Conservation (phyloP, 35 echinoderm and acorn worm genomes). For the Apostichopus californicus region DNA sequence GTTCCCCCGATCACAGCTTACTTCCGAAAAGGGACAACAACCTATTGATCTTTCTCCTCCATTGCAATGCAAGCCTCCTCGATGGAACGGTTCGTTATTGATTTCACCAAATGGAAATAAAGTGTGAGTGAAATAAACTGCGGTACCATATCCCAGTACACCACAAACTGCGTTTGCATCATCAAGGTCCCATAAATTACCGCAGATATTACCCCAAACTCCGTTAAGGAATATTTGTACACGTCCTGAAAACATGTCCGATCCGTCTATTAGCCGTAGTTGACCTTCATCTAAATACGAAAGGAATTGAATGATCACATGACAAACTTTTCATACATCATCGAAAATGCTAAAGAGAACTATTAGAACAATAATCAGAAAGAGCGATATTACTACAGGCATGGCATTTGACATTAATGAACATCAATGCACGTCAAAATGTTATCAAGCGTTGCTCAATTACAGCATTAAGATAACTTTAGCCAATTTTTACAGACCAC, state of each 20-base stretch:
- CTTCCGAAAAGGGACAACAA: background rate
- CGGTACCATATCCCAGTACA: conserved; percentile 26
- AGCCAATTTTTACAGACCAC: no score
- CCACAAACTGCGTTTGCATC: background rate
- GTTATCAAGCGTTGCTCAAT: no score
- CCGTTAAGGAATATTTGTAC: background rate
- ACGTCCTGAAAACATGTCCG: background rate
- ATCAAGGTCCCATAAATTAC: background rate
- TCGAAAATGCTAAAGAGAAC: background rate
- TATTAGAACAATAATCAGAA: no score
- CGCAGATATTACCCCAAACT: conserved; percentile 11
- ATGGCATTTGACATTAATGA: no score
- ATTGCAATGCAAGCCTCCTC: background rate
- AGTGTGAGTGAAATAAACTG: background rate
- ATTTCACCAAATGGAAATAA: conserved; percentile 10
- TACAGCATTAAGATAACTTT: background rate
- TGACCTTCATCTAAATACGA: background rate
- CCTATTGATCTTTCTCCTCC: background rate
- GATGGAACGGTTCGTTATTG: background rate
- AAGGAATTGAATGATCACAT: background rate
- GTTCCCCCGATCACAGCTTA: background rate
- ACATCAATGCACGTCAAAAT: no score
- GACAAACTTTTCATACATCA: background rate
- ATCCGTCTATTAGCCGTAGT: background rate
- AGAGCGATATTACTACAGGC: no score